phyloP scores from a whole-genome alignment of 92 coral and sea anemone genomes.

The Pocillopora grandis region DNA sequence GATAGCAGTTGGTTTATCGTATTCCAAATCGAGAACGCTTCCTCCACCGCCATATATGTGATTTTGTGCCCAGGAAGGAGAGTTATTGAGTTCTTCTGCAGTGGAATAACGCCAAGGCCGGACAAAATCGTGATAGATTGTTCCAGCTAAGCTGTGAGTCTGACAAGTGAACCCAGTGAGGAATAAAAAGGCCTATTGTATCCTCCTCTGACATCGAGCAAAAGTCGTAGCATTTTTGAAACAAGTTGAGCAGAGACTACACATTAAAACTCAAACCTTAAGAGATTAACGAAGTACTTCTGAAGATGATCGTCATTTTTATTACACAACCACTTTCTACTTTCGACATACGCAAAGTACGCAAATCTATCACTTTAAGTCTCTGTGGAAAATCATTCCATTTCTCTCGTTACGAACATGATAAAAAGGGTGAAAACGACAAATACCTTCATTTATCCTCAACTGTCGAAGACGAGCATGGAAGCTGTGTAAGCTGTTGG shows the following conservation, averaged over 20 bases:
- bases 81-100: slow-evolving; percentile 27
- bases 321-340: no score
- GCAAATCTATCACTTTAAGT: no score
- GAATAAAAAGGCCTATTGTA: slow-evolving; percentile 20
- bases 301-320: no score
- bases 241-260: neutral
- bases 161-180: slow-evolving; percentile 29
- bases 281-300: no score
- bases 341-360: no score
- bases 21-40: slow-evolving; percentile 31
- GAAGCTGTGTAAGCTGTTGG: slow-evolving; percentile 2
- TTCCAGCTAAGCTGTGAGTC: slow-evolving; percentile 20
- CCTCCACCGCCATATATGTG: slow-evolving; percentile 39
- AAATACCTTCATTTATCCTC: slow-evolving; percentile 35
- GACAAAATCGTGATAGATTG: slow-evolving; percentile 20
- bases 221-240: slow-evolving; percentile 20
- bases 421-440: neutral
- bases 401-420: no score
- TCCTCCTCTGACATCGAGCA: slow-evolving; percentile 41
- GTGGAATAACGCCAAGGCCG: slow-evolving; percentile 42
- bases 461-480: slow-evolving; percentile 48
- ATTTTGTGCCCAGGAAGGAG: slow-evolving; percentile 30
- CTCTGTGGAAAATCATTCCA: neutral
- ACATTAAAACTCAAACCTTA: neutral
- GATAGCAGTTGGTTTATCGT: slow-evolving; percentile 38